Conservation (phyloP, 2,113 vertebrate genomes). For the Petromus typicus region DNA sequence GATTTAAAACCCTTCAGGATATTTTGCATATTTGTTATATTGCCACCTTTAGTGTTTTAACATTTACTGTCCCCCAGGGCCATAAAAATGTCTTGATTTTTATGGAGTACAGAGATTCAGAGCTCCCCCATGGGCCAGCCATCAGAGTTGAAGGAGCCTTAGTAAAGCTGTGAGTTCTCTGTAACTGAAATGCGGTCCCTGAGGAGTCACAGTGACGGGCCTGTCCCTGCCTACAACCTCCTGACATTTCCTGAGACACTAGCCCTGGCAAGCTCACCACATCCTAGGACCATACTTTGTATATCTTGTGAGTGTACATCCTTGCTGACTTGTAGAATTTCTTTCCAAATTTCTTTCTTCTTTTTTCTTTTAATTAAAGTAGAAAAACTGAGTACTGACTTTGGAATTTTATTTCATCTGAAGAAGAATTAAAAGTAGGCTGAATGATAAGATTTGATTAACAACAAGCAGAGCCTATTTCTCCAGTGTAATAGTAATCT, state of each 20-base stretch:
- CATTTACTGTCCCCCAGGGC: slow-evolving; percentile 69
- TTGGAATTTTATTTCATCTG: background rate
- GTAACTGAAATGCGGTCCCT: background rate
- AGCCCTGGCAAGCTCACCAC: background rate
- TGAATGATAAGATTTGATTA: background rate
- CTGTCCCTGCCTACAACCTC: too few relatives aligned
- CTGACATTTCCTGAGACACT: background rate
- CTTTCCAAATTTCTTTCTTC: background rate
- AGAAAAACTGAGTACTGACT: background rate
- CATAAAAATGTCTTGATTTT: slow-evolving; percentile 73
- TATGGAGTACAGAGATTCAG: slow-evolving; percentile 56
- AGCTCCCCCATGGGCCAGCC: background rate
- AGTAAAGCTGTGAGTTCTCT: background rate
- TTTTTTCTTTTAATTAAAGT: background rate
- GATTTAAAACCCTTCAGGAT: slow-evolving; percentile 72
- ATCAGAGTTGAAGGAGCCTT: background rate
- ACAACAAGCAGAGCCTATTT: background rate
- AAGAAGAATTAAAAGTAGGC: background rate
- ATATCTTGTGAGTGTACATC: background rate
- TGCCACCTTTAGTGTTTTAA: slow-evolving; percentile 75
- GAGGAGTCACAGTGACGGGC: background rate
- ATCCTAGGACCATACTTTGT: background rate
- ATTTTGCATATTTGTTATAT: slow-evolving; percentile 75
- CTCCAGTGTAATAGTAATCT: background rate
- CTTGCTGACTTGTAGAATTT: background rate